Base-by-base conservation (phyloP, 2,888 invertebrate species). In the Bimastos eiseni region DNA sequence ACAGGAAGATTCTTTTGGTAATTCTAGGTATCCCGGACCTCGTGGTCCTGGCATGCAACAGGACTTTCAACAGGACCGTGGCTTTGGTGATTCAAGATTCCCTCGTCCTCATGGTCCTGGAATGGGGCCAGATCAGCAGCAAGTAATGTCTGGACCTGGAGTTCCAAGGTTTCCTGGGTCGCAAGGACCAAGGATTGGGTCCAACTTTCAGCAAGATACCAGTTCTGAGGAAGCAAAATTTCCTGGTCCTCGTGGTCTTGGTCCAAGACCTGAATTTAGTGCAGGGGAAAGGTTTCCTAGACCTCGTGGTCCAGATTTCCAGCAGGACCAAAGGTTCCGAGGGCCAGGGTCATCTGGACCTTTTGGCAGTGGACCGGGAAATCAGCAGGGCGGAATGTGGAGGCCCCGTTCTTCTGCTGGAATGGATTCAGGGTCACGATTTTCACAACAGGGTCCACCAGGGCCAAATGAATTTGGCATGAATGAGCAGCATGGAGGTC, bases 241-340 rank as follows among this genome's bases (percentile, higher is more conserved):
- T 89, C 33, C 89, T 55, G 90, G 91, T 34, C 90, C 33, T 21
- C 83, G 90, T 19, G 55, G 86, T 4, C 84, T 86, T 38, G 88
- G 88, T 88, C 91, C 84, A 89, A 34, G 83, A 90, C 90, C 89
- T 91, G 91, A 83, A 37, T 8, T 84, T 33, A 34, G 36, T 15
- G 33, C 86, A 21, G 84, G 90, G 34, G 33, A 86, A 17, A 89
- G 90, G 0, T 88, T 70, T 41, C 89, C 89, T 86, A 90, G 91
- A 21, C 90, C 90, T 37, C 83, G 90, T 21, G 89, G 89, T 38
- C 33, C 37, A 17, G 88, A 36, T 33, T 90, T 44, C 11, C 36
- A 89, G 15, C 70, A 91, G 37, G 91, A 90, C 30, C 91, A 88
- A 33, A 90, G 92, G 90, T 90, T 91, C 84, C 86, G 89, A 55